Conservation (phyloP, 2,888 invertebrate genomes). For the Calephelis perditalis region DNA sequence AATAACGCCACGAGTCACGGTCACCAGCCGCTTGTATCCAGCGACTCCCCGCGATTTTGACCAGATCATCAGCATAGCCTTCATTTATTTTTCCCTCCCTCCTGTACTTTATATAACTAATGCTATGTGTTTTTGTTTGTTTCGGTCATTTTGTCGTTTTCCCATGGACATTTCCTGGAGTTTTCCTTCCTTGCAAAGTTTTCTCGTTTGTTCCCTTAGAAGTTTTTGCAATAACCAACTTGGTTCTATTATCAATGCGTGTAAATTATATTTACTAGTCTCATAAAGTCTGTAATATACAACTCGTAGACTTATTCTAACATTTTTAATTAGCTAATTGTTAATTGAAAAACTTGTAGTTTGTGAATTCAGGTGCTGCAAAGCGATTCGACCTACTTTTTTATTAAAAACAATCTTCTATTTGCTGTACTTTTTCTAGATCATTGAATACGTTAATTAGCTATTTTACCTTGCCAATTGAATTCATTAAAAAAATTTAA, state of each 20-base stretch:
- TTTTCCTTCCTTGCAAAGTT: slow-evolving; percentile 57
- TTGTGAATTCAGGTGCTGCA: slow-evolving; percentile 30
- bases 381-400: slow-evolving; percentile 48
- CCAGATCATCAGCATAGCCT: too few relatives aligned
- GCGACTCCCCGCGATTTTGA: too few relatives aligned
- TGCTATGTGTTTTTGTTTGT: neutral
- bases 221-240: slow-evolving; percentile 60
- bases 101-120: too few relatives aligned
- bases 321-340: slow-evolving; percentile 65
- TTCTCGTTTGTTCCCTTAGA: slow-evolving; percentile 64
- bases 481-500: neutral
- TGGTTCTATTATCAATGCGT: slow-evolving; percentile 66
- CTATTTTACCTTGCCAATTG: neutral
- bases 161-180: slow-evolving; percentile 32
- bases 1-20: too few relatives aligned
- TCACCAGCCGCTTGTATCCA: too few relatives aligned
- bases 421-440: slow-evolving; percentile 20
- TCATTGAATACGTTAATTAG: slow-evolving; percentile 9
- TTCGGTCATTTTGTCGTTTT: neutral
- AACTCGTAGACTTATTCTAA: slow-evolving; percentile 36
- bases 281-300: slow-evolving; percentile 52
- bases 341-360: slow-evolving; percentile 63
- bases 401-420: slow-evolving; percentile 41
- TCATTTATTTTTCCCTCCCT: too few relatives aligned
- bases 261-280: slow-evolving; percentile 65